Conservation (phyloP, 2,888 invertebrate species). For the Drosophila kuntzei region DNA sequence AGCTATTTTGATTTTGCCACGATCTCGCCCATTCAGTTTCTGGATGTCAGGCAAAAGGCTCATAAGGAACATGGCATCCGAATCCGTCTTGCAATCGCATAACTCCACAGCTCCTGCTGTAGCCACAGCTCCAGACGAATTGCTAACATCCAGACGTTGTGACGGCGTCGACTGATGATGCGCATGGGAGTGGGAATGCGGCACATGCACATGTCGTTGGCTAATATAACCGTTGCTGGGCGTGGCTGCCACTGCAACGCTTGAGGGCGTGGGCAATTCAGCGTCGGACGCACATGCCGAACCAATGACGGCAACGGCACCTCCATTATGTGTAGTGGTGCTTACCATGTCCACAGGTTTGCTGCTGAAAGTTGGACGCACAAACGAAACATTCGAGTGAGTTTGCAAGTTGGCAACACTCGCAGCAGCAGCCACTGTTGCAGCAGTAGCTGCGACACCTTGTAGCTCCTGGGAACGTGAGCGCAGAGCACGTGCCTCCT, state of each 20-base stretch:
- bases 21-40: slow-evolving; percentile 84
- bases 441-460: slow-evolving; percentile 18
- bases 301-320: slow-evolving; percentile 15
- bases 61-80: slow-evolving; percentile 85
- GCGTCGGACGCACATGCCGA: slow-evolving; percentile 36
- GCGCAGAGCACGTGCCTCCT: slow-evolving; percentile 70
- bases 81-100: slow-evolving; percentile 84
- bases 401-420: slow-evolving; percentile 43
- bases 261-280: slow-evolving; percentile 46
- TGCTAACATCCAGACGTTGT: slow-evolving; percentile 59
- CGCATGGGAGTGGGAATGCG: slow-evolving; percentile 43
- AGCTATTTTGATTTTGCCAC: slow-evolving; percentile 85
- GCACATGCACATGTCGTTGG: slow-evolving; percentile 57
- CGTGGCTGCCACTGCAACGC: slow-evolving; percentile 20
- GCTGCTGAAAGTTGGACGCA: slow-evolving; percentile 80
- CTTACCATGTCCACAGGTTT: slow-evolving; percentile 80
- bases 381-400: slow-evolving; percentile 80
- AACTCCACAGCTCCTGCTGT: slow-evolving; percentile 63
- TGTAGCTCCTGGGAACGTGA: slow-evolving; percentile 77
- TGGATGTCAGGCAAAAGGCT: slow-evolving; percentile 84
- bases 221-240: slow-evolving; percentile 41
- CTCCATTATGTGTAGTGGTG: slow-evolving; percentile 70
- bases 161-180: slow-evolving; percentile 53
- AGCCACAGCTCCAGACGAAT: slow-evolving; percentile 32
- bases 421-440: slow-evolving; percentile 17